These are phyloP conservation scores for Eclectus roratus DNA, from an alignment of 2,113 vertebrate species.

Conservation along the genomic window DNA sequence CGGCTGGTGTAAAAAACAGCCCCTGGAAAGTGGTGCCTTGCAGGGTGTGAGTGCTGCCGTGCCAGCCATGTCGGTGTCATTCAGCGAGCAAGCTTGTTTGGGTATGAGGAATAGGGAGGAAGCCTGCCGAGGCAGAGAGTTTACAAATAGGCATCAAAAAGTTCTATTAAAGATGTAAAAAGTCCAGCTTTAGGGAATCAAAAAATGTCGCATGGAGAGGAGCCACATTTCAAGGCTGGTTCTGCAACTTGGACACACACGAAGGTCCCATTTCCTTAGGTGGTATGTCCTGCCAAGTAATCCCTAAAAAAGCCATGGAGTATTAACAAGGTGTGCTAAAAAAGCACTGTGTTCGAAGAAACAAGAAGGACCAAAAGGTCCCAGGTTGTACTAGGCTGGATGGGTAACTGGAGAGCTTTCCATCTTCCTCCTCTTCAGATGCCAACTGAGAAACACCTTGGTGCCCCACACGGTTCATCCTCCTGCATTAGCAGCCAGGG, in stretches of 20 bases:
- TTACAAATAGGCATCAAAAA: background rate
- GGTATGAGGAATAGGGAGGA: background rate
- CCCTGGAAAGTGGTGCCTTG: background rate
- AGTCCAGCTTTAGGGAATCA: background rate
- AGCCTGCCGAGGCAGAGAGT: background rate
- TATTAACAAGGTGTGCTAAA: fast-evolving
- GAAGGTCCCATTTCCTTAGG: fast-evolving
- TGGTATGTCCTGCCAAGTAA: background rate
- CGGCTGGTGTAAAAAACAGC: background rate
- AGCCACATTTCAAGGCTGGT: background rate
- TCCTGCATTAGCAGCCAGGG: fast-evolving
- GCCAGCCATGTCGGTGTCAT: fast-evolving
- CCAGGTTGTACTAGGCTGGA: background rate
- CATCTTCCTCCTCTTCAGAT: background rate
- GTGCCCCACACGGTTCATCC: background rate
- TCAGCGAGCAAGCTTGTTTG: background rate
- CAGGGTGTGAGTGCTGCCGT: fast-evolving
- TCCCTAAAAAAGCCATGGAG: background rate
- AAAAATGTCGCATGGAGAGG: fast-evolving
- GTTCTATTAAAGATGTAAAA: background rate
- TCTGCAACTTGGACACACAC: background rate
- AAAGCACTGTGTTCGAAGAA: background rate
- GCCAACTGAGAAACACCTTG: background rate
- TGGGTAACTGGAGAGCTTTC: background rate
- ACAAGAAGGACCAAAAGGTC: background rate